These are phyloP conservation scores for Colletes collaris DNA, from an alignment of 2,888 invertebrate genomes.

Conservation along the genomic window DNA sequence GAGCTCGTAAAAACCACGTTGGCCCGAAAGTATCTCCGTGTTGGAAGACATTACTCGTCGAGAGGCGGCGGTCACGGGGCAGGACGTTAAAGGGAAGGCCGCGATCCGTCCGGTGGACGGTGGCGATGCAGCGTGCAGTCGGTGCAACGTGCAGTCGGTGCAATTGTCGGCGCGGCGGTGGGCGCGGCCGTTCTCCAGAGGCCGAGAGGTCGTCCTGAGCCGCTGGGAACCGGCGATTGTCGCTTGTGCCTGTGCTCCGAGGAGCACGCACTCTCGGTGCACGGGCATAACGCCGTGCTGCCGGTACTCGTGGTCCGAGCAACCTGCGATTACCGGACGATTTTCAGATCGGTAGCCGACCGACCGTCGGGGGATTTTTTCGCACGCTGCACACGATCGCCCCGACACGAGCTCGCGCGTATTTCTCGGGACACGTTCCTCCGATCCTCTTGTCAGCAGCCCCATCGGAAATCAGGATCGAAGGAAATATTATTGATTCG, in stretches of 20 bases:
- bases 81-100: conserved; percentile 49
- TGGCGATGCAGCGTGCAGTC: conserved; percentile 6
- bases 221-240: conserved; percentile 79
- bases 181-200: conserved; percentile 77
- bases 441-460: conserved; percentile 1
- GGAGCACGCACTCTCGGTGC: conserved; percentile 65
- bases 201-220: conserved; percentile 78
- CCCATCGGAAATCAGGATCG: background rate
- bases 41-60: conserved; percentile 18
- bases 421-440: conserved; percentile 55
- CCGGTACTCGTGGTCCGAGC: conserved; percentile 46
- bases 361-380: conserved; percentile 64
- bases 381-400: conserved; percentile 67
- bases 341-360: conserved; percentile 72
- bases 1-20: conserved; percentile 27
- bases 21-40: conserved; percentile 24
- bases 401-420: conserved; percentile 29
- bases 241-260: conserved; percentile 73
- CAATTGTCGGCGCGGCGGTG: conserved; percentile 63
- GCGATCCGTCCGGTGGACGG: conserved; percentile 23
- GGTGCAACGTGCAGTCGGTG: conserved; percentile 16
- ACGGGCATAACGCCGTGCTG: conserved; percentile 28
- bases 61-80: conserved; percentile 15
- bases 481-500: no score
- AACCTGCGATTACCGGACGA: conserved; percentile 71